Conservation (phyloP, 92 coral and sea anemone species). For the Micromussa lordhowensis region DNA sequence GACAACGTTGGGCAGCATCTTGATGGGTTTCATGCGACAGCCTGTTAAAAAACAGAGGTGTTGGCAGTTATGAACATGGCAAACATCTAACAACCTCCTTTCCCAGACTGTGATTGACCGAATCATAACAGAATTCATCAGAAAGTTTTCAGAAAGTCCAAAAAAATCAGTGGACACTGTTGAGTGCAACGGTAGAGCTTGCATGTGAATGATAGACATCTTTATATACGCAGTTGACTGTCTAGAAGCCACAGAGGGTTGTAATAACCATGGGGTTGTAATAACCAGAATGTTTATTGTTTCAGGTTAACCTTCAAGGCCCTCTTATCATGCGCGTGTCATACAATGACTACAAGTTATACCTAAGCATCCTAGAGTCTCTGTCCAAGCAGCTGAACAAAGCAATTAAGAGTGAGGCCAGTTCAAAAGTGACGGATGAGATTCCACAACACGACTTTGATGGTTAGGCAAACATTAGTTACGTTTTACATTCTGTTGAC, state of each 20-base stretch:
- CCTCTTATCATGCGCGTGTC: conserved; percentile 96
- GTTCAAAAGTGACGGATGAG: conserved; percentile 50
- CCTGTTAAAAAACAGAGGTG: too few species aligned
- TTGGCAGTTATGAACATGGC: too few species aligned
- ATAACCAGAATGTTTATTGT: not conserved
- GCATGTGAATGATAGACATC: too few species aligned
- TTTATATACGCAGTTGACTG: too few species aligned
- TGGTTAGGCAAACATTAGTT: conserved; percentile 63
- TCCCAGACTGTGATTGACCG: too few species aligned
- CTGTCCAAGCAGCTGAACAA: conserved; percentile 93
- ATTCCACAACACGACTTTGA: conserved; percentile 71
- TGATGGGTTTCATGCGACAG: too few species aligned
- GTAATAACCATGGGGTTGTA: not conserved
- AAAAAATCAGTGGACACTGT: too few species aligned
- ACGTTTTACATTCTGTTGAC: not conserved
- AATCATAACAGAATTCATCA: too few species aligned
- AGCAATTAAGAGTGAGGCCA: conserved; percentile 84
- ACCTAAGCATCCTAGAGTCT: conserved; percentile 88
- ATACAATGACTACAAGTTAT: conserved; percentile 94
- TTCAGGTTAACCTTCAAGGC: conserved; percentile 78
- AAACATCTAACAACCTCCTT: too few species aligned
- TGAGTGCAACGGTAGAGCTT: not conserved
- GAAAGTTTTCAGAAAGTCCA: not conserved
- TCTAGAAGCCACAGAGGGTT: not conserved
- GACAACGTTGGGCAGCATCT: not conserved